Conservation (phyloP, 2,113 vertebrate species). For the Orcinus orca region DNA sequence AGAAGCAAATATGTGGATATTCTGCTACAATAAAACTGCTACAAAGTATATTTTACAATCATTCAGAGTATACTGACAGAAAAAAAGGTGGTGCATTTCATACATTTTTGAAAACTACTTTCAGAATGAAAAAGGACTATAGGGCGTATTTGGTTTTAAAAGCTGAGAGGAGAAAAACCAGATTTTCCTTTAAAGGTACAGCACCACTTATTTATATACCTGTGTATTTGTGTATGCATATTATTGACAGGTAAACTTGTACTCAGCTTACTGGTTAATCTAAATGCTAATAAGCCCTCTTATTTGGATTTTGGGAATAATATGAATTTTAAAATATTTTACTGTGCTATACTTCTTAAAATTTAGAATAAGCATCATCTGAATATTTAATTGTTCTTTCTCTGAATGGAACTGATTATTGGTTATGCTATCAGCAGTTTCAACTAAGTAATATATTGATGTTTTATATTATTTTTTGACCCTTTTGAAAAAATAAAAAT, state of each 20-base stretch:
- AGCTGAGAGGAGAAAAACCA: not conserved
- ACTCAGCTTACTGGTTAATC: not conserved
- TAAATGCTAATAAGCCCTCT: not conserved
- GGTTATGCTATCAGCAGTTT: not conserved
- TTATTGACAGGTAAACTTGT: not conserved
- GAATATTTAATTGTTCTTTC: not conserved
- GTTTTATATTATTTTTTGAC: not conserved
- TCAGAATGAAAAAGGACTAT: not conserved
- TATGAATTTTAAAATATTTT: not conserved
- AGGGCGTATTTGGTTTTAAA: not conserved
- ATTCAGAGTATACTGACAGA: not conserved
- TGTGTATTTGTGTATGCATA: rapidly evolving
- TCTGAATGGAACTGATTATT: not conserved
- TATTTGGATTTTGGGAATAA: not conserved
- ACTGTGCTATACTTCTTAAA: not conserved
- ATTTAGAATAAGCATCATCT: not conserved
- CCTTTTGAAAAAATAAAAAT: not conserved
- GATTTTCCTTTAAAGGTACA: not conserved
- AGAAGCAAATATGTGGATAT: not conserved
- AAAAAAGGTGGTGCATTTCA: not conserved
- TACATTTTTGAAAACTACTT: not conserved
- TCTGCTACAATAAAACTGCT: not conserved
- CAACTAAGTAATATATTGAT: not conserved
- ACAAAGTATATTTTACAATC: not conserved
- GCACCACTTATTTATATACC: not conserved